Evolutionary conservation across 2,888 invertebrate genomes (phyloP), one percentile per base, ranked within the genome.

Genomic region (Noctuana brunneofusca): DNA sequence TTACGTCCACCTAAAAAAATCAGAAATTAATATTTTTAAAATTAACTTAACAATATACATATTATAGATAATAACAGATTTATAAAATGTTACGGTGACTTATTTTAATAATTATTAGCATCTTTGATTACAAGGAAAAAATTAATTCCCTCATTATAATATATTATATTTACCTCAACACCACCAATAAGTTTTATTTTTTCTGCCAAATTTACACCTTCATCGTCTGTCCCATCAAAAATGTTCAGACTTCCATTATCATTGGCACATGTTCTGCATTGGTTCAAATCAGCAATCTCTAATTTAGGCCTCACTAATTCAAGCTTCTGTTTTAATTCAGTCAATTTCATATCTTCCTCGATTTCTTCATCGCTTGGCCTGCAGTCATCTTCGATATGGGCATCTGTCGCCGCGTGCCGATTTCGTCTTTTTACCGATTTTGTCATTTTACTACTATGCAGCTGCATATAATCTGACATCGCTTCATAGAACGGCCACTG

Each of bases 401-500:
- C 67, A 0, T 41, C 64, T 62, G 14, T 74, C 70, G 20, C 11
- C 68, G 69, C 27, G 63, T 52, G 27, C 11, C 20, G 58, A 9
- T 41, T 55, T 11, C n/a, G 48, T 38, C 49, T 54, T 5, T 32
- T 38, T 38, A 18, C 5, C 27, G 24, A 24, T 49, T 20, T 49
- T 6, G 9, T 71, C 70, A 8, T 70, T 69, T 0, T 72, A 71
- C 2, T 73, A 32, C 72, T 72, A 22, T 75, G 75, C 6, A 74
- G 66, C 63, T 80, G 76, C 1, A 72, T 71, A 71, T 84, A 89
- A 30, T 76, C 78, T 1, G 75, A 65, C 77, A 91, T 82, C 1
- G 82, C 82, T 8, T 87, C 87, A 66, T 76, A 90, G 66, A 83
- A 90, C 9, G 87, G 89, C 91, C 91, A 91, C 27, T 85, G 82